Evolutionary conservation across 1,140 invertebrate genomes (phyloP).

Genomic region (Drosophila sulfurigaster): DNA sequence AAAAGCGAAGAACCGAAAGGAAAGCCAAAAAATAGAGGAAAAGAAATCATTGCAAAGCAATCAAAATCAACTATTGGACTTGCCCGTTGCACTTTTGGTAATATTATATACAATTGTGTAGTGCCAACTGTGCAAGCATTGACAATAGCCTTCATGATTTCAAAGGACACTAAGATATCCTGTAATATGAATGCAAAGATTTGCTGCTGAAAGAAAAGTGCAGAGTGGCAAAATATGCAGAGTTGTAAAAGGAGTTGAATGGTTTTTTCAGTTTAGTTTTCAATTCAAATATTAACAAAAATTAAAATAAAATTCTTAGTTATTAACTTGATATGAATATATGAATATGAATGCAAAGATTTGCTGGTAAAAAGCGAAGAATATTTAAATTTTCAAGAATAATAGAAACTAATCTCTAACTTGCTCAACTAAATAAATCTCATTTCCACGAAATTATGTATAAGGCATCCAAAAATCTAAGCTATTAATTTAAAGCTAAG

Average conservation of each 20-base stretch:
- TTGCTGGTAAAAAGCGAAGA: too few relatives aligned
- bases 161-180: background rate
- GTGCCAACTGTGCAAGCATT: slow-evolving; percentile 21
- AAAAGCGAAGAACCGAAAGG: slow-evolving; percentile 20
- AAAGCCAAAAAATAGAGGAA: slow-evolving; percentile 17
- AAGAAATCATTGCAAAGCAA: slow-evolving; percentile 60
- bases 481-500: background rate
- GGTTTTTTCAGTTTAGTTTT: too few relatives aligned
- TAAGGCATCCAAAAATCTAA: background rate
- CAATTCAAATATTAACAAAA: too few relatives aligned
- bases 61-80: slow-evolving; percentile 45
- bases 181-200: background rate
- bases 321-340: too few relatives aligned
- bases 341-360: too few relatives aligned
- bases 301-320: too few relatives aligned
- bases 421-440: too few relatives aligned
- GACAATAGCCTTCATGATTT: background rate
- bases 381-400: too few relatives aligned
- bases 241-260: too few relatives aligned
- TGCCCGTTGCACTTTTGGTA: slow-evolving; percentile 58
- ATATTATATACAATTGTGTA: slow-evolving; percentile 56
- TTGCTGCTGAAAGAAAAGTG: background rate
- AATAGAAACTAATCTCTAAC: too few relatives aligned
- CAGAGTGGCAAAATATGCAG: too few relatives aligned
- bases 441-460: too few relatives aligned